Percentiles rank a stretch among this genome's conserved stretches.
Evolutionary conservation across 2,888 invertebrate species (phyloP).

Genomic region (Hydriomena furcata): DNA sequence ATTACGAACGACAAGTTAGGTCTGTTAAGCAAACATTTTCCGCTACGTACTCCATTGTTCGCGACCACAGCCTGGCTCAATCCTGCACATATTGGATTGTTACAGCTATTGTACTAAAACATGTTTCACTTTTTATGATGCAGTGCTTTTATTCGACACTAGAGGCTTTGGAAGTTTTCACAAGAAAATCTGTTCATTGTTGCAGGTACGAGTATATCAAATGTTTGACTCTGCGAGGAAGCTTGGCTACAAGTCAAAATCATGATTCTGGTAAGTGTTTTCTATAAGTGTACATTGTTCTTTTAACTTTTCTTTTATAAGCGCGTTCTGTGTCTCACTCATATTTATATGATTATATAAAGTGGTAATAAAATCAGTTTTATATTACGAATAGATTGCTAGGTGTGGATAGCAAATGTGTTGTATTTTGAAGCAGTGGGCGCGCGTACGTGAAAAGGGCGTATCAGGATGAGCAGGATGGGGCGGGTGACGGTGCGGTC

Average conservation of each 20-base stretch:
- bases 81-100: slow-evolving; percentile 37
- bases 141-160: not conserved
- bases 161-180: not conserved
- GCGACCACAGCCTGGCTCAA: slow-evolving; percentile 41
- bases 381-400: not conserved
- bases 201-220: slow-evolving; percentile 62
- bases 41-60: slow-evolving; percentile 58
- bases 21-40: slow-evolving; percentile 62
- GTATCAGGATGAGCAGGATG: slow-evolving; percentile 59
- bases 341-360: too few relatives aligned
- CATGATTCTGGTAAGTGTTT: slow-evolving; percentile 69
- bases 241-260: slow-evolving; percentile 45
- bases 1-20: slow-evolving; percentile 61
- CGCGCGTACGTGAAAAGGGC: slow-evolving; percentile 61
- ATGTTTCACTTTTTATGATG: slow-evolving; percentile 18
- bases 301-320: too few relatives aligned
- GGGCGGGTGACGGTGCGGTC: slow-evolving; percentile 53
- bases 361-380: not conserved
- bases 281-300: too few relatives aligned
- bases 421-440: slow-evolving; percentile 53
- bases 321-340: too few relatives aligned
- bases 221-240: slow-evolving; percentile 50
- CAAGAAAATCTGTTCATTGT: slow-evolving; percentile 39
- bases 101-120: slow-evolving; percentile 29
- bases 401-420: slow-evolving; percentile 8